Conservation (phyloP, 2,888 invertebrate species). For the Halictus quadricinctus region DNA sequence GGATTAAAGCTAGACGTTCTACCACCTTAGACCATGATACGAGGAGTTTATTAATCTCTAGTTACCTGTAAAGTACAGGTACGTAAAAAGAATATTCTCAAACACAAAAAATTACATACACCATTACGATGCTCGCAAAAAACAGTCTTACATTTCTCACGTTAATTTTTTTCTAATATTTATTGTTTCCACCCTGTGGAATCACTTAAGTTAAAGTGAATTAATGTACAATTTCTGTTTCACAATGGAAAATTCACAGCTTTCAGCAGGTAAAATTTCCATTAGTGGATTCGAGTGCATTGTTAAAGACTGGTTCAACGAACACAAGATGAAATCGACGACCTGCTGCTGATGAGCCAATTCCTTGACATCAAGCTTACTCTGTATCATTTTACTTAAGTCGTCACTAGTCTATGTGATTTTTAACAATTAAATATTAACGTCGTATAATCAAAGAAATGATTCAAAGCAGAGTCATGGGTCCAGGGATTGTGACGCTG, state of each 20-base stretch:
- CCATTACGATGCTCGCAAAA: no score
- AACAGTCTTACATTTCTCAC: neutral
- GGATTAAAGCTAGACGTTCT: conserved; percentile 78
- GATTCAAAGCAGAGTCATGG: neutral
- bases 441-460: neutral
- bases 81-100: neutral
- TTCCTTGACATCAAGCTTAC: conserved; percentile 22
- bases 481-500: conserved; percentile 4
- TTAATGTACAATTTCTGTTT: neutral
- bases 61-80: conserved; percentile 47
- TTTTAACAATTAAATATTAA: conserved; percentile 19
- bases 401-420: conserved; percentile 42
- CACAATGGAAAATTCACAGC: conserved; percentile 14
- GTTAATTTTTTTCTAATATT: neutral
- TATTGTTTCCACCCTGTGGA: neutral
- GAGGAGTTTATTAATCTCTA: conserved; percentile 32
- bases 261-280: conserved; percentile 44
- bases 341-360: conserved; percentile 28
- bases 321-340: conserved; percentile 46
- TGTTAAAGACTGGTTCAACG: conserved; percentile 47
- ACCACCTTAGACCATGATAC: conserved; percentile 69
- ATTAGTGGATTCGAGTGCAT: conserved; percentile 26
- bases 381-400: conserved; percentile 38
- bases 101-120: no score
- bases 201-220: neutral